Evolutionary conservation across 1,140 invertebrate genomes (phyloP).

Genomic region (Zaprionus camerounensis): DNA sequence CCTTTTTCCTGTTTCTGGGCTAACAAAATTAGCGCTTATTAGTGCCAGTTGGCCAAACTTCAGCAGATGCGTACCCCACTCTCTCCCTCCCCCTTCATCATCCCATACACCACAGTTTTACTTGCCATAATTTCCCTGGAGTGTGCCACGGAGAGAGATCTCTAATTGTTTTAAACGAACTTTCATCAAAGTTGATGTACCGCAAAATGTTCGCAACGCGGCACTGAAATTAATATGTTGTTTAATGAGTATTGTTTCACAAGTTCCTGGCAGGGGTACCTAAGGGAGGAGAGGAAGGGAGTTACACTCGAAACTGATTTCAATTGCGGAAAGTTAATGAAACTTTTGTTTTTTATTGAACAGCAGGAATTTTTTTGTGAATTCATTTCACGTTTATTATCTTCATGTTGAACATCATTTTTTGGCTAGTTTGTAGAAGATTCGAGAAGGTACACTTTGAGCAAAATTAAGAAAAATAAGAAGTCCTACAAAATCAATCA

Average conservation of each 20-base stretch:
- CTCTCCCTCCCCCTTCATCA: conserved; percentile 13
- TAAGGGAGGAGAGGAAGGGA: background rate
- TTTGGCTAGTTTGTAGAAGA: background rate
- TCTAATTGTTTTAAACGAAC: conserved; percentile 77
- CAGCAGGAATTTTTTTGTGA: background rate
- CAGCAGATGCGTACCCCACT: conserved; percentile 8
- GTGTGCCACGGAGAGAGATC: conserved; percentile 46
- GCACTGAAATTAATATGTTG: conserved; percentile 58
- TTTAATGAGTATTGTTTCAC: conserved; percentile 54
- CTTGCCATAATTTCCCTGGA: conserved; percentile 67
- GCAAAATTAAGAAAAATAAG: background rate
- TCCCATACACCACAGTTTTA: conserved; percentile 34
- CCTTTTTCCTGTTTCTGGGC: conserved; percentile 45
- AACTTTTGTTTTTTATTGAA: conserved; percentile 13
- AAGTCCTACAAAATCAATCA: background rate
- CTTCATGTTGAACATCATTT: background rate
- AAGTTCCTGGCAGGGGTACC: conserved; percentile 25
- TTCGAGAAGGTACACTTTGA: background rate
- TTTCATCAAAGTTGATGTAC: conserved; percentile 56
- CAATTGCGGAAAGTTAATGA: conserved; percentile 1
- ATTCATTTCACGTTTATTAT: background rate
- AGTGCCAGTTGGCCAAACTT: conserved; percentile 80
- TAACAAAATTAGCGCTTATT: conserved; percentile 82
- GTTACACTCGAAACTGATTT: conserved; percentile 23
- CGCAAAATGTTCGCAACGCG: conserved; percentile 43